A percentile compares a stretch with the other conserved stretches of the same genome.
Conservation (phyloP, 2,113 vertebrate species). For the mouse (Mus musculus) region GRCm39 chr3:126851001-126851500, state of each 20-base stretch:
- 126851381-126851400: slow-evolving; percentile 3
- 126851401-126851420: not conserved
- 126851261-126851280: not conserved
- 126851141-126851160: not conserved
- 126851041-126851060: not conserved
- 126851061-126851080: not conserved
- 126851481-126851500: not conserved
- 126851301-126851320: not conserved
- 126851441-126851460: not conserved
- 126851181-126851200: not conserved
- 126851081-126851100: not conserved
- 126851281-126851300: not conserved
- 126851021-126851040: not conserved
- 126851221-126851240: not conserved
- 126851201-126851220: not conserved
- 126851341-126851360: not conserved
- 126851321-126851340: not conserved
- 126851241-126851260: not conserved
- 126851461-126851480: not conserved
- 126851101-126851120: not conserved
- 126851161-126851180: not conserved
- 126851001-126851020: not conserved
- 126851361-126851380: not conserved
- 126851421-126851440: not conserved
- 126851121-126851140: not conserved